These are phyloP conservation scores for Hemibagrus guttatus DNA, from an alignment of 2,797 vertebrate genomes.

Conservation along the genomic window DNA sequence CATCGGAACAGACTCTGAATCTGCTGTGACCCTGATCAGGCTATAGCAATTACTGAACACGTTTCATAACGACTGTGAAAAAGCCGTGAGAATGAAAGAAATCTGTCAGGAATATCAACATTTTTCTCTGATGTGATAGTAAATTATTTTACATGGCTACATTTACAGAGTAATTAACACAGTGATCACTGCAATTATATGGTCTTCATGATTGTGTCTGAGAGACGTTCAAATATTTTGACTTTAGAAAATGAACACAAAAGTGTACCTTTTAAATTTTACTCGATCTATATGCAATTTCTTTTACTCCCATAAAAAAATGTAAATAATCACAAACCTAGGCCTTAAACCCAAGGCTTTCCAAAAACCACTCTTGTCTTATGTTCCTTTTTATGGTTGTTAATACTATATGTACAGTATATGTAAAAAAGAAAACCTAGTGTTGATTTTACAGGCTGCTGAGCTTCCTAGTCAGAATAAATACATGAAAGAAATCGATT, in stretches of 20 bases:
- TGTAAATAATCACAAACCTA: not conserved
- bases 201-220: not conserved
- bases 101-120: not conserved
- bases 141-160: not conserved
- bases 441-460: constrained; percentile 19
- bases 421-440: not conserved
- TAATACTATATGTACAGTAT: not conserved
- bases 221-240: not conserved
- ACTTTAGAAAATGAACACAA: not conserved
- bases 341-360: not conserved
- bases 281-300: not conserved
- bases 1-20: not conserved
- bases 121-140: not conserved
- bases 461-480: not conserved
- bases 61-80: not conserved
- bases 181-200: not conserved
- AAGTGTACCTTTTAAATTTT: not conserved
- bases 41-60: not conserved
- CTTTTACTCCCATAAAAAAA: not conserved
- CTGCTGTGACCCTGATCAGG: not conserved
- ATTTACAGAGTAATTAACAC: not conserved
- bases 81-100: not conserved
- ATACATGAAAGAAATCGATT: constrained; percentile 12
- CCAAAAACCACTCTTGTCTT: not conserved
- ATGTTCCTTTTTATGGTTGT: not conserved